Conservation (phyloP, 2,797 vertebrate genomes). For the Petrocephalus schoutedeni region DNA sequence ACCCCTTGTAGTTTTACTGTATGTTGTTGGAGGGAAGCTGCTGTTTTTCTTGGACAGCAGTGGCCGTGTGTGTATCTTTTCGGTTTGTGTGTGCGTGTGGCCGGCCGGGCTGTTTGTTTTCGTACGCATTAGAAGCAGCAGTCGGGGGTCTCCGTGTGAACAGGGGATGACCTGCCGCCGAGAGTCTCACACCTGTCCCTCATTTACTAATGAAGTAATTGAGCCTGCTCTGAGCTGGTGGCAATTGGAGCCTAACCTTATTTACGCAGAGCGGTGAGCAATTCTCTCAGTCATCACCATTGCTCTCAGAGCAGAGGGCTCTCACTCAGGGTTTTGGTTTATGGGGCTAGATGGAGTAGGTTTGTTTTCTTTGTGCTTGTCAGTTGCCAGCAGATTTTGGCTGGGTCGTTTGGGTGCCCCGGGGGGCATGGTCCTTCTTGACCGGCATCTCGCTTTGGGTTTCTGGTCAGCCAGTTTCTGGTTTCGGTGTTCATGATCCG, state of each 20-base stretch:
- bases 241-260: not conserved
- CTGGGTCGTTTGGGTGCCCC: not conserved
- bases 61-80: not conserved
- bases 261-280: not conserved
- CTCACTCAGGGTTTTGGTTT: not conserved
- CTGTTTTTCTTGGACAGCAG: not conserved
- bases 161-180: conserved; percentile 29
- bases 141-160: conserved; percentile 34
- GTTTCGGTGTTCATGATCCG: not conserved
- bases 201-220: not conserved
- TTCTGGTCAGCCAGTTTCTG: not conserved
- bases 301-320: not conserved
- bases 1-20: not conserved
- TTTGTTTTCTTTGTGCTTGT: not conserved
- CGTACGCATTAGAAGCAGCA: not conserved
- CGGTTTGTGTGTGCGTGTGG: conserved; percentile 14
- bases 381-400: not conserved
- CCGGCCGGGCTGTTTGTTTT: not conserved
- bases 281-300: not conserved
- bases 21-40: not conserved
- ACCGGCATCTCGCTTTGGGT: not conserved
- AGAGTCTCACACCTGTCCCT: conserved; percentile 4
- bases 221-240: not conserved
- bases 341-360: not conserved
- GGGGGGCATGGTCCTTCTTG: not conserved